Evolutionary conservation across 2,888 invertebrate species (phyloP), one percentile per base, ranked within the genome.

Genomic region (Drosophila kuntzei): DNA sequence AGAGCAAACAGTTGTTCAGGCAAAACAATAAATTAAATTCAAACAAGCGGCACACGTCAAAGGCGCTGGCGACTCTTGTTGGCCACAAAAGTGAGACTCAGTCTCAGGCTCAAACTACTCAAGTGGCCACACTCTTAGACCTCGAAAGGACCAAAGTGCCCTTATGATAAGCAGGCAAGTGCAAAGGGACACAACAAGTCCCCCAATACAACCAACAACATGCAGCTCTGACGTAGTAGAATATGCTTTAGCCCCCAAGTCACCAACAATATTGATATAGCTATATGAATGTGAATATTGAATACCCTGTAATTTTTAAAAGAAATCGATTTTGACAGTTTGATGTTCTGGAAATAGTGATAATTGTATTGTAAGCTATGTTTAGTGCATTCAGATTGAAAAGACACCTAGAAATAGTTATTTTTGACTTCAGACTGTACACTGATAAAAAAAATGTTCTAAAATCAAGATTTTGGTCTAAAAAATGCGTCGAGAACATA

Each of bases 1-100:
- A 69, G n/a, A 66, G 51, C 53, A 66, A 71, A 71, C 66, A 66
- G 47, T 70, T 76, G 65, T 55, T 61, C 51, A 46, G 43, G 53
- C 50, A 85, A 83, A 81, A 87, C 87, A 83, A 83, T 85, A 85
- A 88, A 85, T 85, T 82, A 74, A 86, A 88, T 88, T 80, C 77
- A 86, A 76, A 53, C 71, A 65, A 71, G 65, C 72, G 67, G 25
- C 65, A 61, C 80, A 69, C 74, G 87, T 84, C 84, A 84, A 82
- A 87, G 68, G 63, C 79, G 16, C 39, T 12, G 68, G 61, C 76
- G n/a, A 49, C 55, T 39, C 51, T 51, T 37, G 34, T 37, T 12
- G 34, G 51, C 49, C 54, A 18, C 49, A 54, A 58, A 58, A 62
- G 50, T 61, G 65, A 39, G 54, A 22, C 61, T 72, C 63, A 59